Base-by-base conservation (phyloP, 2,888 invertebrate genomes). In the Pogonocherus hispidulus region DNA sequence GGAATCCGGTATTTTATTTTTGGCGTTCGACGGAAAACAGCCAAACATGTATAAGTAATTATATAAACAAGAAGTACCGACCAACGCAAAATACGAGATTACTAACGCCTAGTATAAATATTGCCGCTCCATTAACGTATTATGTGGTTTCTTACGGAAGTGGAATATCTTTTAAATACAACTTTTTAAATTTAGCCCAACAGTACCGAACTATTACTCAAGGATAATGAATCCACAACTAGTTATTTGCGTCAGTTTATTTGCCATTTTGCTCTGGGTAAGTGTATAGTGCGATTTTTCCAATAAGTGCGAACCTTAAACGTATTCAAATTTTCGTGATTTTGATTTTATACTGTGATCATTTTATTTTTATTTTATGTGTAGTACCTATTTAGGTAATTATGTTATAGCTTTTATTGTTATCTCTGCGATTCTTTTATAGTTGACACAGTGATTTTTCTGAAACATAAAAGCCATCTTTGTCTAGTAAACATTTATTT, bases 151-250 rank as follows among this genome's bases (percentile, higher is more conserved):
- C 35, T 56, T 16, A 19, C 67, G 63, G 66, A 70, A 70, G 57
- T 63, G 59, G 51, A n/a, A 41, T 20, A 27, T 59, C 62, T 66
- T 14, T 69, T 63, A 69, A 69, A 66, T 69, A 69, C 65, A 63
- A 66, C 57, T 57, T 65, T 49, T 44, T 52, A 54, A 67, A 44
- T 52, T 60, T 54, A 65, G 49, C 65, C 22, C 49, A 52, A 47
- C 52, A 70, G 70, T 70, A 70, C 52, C 70, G 67, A 57, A 62
- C 70, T 64, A 66, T 23, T 37, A 46, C 41, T 52, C 67, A 67
- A 67, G 52, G 49, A 62, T 63, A 20, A 70, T 70, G 70, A 56
- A 70, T 59, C 64, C 47, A 23, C 67, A 63, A 60, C 37, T 44
- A 11, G 16, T 52, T 35, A 52, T 56, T 23, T 55, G 56, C 57